A percentile compares a stretch with the other conserved stretches of the same genome.
phyloP scores from a whole-genome alignment of 1,140 invertebrate genomes.

The Listronotus oregonensis region DNA sequence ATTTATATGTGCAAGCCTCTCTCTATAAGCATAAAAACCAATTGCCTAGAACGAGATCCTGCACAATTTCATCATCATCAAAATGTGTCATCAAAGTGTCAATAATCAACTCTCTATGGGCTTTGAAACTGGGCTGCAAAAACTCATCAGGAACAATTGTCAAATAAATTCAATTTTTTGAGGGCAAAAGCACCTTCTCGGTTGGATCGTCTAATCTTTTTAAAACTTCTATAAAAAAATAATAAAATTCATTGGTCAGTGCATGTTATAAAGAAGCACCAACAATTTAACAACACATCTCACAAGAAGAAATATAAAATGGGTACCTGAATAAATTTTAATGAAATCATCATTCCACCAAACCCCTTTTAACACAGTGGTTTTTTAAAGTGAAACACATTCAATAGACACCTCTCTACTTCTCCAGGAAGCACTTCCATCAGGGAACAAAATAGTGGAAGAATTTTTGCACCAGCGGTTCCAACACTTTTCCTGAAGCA shows the following conservation, averaged over 20 bases:
- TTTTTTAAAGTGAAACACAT: conserved; percentile 58
- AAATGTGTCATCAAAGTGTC: conserved; percentile 72
- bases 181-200: conserved; percentile 67
- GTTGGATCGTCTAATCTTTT: conserved; percentile 77
- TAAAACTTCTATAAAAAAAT: conserved; percentile 59
- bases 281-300: too few species aligned
- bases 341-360: conserved; percentile 48
- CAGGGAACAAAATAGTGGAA: conserved; percentile 61
- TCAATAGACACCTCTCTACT: conserved; percentile 65
- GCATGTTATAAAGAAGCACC: neutral
- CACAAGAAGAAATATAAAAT: too few species aligned
- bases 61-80: conserved; percentile 63
- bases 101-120: conserved; percentile 67
- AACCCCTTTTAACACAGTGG: conserved; percentile 45
- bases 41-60: conserved; percentile 45
- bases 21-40: too few species aligned
- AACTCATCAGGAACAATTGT: conserved; percentile 58
- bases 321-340: conserved; percentile 50
- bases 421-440: conserved; percentile 63
- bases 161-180: conserved; percentile 61
- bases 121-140: conserved; percentile 59
- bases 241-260: neutral
- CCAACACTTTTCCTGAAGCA: conserved; percentile 46
- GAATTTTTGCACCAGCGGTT: conserved; percentile 54
- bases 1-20: neutral